Evolutionary conservation across 1,140 invertebrate species (phyloP), one percentile per base, ranked within the genome.

Genomic region (Danaus plexippus): DNA sequence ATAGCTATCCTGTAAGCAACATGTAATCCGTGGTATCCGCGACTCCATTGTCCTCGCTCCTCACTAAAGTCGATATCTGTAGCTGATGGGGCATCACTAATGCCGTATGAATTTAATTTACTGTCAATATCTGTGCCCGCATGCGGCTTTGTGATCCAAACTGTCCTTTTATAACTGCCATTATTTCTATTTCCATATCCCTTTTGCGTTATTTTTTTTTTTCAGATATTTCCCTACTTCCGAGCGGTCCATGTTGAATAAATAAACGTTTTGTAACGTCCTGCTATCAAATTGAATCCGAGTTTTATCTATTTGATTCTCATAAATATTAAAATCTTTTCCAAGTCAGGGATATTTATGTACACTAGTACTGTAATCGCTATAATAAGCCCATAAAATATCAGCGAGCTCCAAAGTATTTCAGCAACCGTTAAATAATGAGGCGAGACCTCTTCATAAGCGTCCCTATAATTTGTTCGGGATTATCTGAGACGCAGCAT

Each of bases 41-140:
- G 22, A 32, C 0, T 32, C 1, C 22, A 32, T 32, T 32, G 22
- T 32, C 22, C 22, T 32, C 22, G 7, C 5, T 32, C 22, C 22
- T 32, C 22, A 32, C 5, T 32, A 32, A 32, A 32, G 2, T 32
- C 71, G 73, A 78, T 72, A 69, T 73, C 80, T 84, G 83, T 68
- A 71, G 80, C 75, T 84, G 83, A 83, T 86, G 83, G 83, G 65
- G 78, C 80, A 80, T 75, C 80, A 86, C 80, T 86, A 86, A 86
- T 83, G 79, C 78, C 71, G 78, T 81, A 86, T 86, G 83, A 86
- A 86, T 86, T 79, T 84, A 86, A 86, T 86, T 86, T 86, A 86
- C 80, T 86, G 83, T 86, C 83, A 86, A 86, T 86, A 86, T 84
- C 83, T 78, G 80, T 71, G 80, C 80, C 83, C 83, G 83, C 80